Evolutionary conservation across 2,113 vertebrate species (phyloP), one percentile per base, ranked within the genome.

Genomic region (Phycodurus eques): DNA sequence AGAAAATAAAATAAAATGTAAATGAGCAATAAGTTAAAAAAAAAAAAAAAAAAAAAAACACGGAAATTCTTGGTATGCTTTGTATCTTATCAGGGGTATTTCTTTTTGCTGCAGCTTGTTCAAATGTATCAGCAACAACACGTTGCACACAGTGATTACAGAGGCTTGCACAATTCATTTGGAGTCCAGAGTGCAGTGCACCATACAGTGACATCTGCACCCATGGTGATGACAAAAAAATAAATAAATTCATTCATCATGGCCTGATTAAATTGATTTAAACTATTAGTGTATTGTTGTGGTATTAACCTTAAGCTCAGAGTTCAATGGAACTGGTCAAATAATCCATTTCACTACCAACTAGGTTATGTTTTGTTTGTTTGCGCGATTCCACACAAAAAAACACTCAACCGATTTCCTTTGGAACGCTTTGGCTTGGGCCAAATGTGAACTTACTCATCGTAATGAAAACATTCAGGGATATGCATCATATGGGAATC

Each of bases 151-250:
- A 53, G 42, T 17, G 61, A 35, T 70, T 68, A 54, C 22, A 61
- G 31, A 17, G 35, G 10, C 42, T 46, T 44, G 19, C 27, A 35
- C 69, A 72, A 82, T 57, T 33, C 4, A 57, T 68, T 43, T 49
- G 13, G 51, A 76, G 83, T 86, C 65, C 82, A 83, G 59, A 84
- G 85, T 83, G 68, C 73, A 82, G 9, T 31, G 11, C 14, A 11
- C 39, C 14, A 15, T 54, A 13, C 1, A 39, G 35, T 49, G 11
- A 17, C 19, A 63, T n/a, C 3, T 9, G 20, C 19, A 61, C 59
- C 1, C 14, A 9, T 11, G 13, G 1, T 20, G 8, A 4, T 19
- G 60, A 62, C 33, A 20, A 11, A 9, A 42, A 33, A 60, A 51
- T 0, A 51, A 51, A 51, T 6, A 15, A 7, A 17, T 7, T 19